phyloP scores from a whole-genome alignment of 2,797 vertebrate species.

The Syngnathus rostellatus region DNA sequence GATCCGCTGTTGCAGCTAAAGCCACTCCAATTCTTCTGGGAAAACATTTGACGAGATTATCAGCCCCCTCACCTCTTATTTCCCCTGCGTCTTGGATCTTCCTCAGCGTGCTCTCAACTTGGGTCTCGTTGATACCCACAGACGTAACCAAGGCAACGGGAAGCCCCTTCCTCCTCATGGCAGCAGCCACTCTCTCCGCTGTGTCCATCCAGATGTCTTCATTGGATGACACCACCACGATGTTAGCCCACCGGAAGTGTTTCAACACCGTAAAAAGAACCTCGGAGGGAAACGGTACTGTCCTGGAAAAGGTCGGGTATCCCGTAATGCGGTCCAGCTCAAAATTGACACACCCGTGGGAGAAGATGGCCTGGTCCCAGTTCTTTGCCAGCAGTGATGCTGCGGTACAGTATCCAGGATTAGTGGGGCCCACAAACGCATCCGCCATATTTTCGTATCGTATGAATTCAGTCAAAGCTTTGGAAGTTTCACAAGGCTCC shows the following conservation, averaged over 20 bases:
- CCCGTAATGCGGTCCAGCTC: constrained; percentile 58
- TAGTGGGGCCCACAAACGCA: constrained; percentile 66
- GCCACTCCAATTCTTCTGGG: too few relatives aligned
- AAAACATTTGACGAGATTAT: background rate
- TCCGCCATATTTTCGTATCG: constrained; percentile 56
- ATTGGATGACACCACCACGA: constrained; percentile 70
- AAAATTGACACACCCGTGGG: constrained; percentile 66
- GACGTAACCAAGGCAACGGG: constrained; percentile 62
- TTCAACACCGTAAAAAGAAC: constrained; percentile 68
- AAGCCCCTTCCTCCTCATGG: constrained; percentile 66
- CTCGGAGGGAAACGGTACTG: constrained; percentile 54
- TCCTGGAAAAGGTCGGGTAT: constrained; percentile 66
- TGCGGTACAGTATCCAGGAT: constrained; percentile 72
- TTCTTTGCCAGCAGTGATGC: constrained; percentile 69
- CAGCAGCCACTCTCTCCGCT: constrained; percentile 57
- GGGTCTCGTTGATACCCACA: constrained; percentile 61
- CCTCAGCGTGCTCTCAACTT: constrained; percentile 57
- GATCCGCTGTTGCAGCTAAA: too few relatives aligned
- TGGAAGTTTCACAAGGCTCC: constrained; percentile 70
- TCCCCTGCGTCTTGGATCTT: constrained; percentile 58
- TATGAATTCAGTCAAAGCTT: constrained; percentile 67
- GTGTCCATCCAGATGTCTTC: constrained; percentile 74
- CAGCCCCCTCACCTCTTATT: constrained; percentile 62
- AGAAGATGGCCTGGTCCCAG: constrained; percentile 73
- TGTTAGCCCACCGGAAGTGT: constrained; percentile 73